Percentiles rank a stretch among this genome's conserved stretches.
Conservation (phyloP, 2,888 invertebrate genomes). For the Lordiphosa andalusiaca region DNA sequence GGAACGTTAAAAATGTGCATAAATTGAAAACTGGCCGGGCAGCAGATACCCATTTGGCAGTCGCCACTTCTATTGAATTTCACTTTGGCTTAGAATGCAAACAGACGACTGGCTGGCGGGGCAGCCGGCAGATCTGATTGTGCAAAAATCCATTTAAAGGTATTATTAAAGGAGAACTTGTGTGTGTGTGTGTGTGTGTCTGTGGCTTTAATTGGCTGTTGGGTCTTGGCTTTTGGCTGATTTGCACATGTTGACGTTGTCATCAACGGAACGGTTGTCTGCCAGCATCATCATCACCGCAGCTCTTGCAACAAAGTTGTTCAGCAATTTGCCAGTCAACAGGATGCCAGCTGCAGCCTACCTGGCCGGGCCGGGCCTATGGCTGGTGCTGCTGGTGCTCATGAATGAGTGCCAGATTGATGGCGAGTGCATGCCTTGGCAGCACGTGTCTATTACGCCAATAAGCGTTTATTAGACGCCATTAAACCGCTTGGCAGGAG, state of each 20-base stretch:
- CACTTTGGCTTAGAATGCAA: conserved; percentile 49
- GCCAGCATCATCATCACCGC: conserved; percentile 25
- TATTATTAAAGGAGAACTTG: conserved; percentile 60
- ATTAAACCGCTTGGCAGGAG: conserved; percentile 30
- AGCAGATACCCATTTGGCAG: conserved; percentile 43
- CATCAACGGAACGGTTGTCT: conserved; percentile 49
- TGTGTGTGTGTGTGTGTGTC: conserved; percentile 10
- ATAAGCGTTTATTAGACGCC: conserved; percentile 57
- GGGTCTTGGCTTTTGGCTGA: conserved; percentile 32
- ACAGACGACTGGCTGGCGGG: conserved; percentile 17
- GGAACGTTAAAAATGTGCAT: neutral
- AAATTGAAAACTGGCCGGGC: conserved; percentile 30
- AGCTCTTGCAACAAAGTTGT: conserved; percentile 44
- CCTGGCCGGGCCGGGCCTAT: neutral
- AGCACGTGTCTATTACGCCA: conserved; percentile 68
- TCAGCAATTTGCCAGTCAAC: conserved; percentile 48
- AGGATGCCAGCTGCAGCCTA: conserved; percentile 33
- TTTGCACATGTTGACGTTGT: conserved; percentile 46
- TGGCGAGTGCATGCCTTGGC: conserved; percentile 14
- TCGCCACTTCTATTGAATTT: conserved; percentile 60
- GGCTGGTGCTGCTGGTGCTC: conserved; percentile 9
- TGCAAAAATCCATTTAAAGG: conserved; percentile 50
- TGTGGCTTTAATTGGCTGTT: conserved; percentile 63
- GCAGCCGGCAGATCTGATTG: conserved; percentile 50
- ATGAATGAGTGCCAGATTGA: conserved; percentile 34